A percentile compares a stretch with the other conserved stretches of the same genome.
phyloP scores from a whole-genome alignment of 1,140 invertebrate species.

The Pogonus chalceus region DNA sequence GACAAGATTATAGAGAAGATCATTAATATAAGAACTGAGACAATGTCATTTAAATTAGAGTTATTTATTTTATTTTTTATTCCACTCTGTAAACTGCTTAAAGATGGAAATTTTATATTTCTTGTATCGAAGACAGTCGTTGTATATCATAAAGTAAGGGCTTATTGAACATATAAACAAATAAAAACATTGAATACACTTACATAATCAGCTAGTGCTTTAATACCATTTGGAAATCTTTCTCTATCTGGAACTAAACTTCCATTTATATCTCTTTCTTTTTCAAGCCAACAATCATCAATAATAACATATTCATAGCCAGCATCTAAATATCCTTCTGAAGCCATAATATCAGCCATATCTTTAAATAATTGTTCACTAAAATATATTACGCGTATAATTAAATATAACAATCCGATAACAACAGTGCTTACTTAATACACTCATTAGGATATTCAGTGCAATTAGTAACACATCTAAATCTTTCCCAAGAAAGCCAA shows the following conservation, averaged over 20 bases:
- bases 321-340: conserved; percentile 65
- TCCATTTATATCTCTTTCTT: conserved; percentile 51
- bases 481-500: conserved; percentile 69
- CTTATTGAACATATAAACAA: too few species aligned
- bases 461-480: conserved; percentile 60
- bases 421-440: conserved; percentile 38
- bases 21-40: too few species aligned
- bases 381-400: conserved; percentile 24
- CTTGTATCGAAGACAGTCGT: too few species aligned
- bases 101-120: too few species aligned
- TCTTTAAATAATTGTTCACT: conserved; percentile 72
- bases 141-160: too few species aligned
- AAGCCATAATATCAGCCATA: conserved; percentile 68
- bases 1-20: too few species aligned
- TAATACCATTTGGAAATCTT: conserved; percentile 77
- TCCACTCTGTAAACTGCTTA: too few species aligned
- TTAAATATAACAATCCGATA: neutral
- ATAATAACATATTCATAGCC: conserved; percentile 82
- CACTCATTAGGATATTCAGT: conserved; percentile 55
- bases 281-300: conserved; percentile 81
- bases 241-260: conserved; percentile 59
- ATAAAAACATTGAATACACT: too few species aligned
- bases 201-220: conserved; percentile 72
- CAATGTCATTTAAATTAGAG: too few species aligned
- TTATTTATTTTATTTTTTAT: too few species aligned